Conservation (phyloP, 2,113 vertebrate genomes). For the Tauraco erythrolophus region DNA sequence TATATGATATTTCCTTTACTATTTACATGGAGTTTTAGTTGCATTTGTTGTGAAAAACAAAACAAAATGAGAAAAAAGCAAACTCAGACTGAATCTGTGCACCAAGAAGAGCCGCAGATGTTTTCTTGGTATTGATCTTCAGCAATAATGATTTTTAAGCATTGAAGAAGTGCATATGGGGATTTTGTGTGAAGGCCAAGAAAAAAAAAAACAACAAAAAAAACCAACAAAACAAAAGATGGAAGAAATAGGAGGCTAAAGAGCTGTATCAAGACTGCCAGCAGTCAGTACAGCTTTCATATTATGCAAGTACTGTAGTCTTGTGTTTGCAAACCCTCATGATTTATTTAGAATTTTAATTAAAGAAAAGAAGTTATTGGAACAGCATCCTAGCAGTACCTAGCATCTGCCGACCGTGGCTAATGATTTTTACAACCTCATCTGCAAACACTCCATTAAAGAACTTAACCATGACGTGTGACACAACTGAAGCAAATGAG, state of each 20-base stretch:
- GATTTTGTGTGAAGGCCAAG: slow-evolving; percentile 23
- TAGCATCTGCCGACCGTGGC: slow-evolving; percentile 1
- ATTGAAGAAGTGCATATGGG: slow-evolving; percentile 23
- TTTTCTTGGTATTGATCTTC: slow-evolving; percentile 56
- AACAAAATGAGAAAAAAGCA: neutral
- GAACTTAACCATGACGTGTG: slow-evolving; percentile 3
- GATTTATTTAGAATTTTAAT: slow-evolving; percentile 73
- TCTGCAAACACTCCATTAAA: slow-evolving; percentile 55
- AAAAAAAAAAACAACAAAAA: neutral
- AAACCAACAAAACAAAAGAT: neutral
- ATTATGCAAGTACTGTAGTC: neutral
- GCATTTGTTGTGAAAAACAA: neutral
- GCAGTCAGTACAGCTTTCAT: slow-evolving; percentile 27
- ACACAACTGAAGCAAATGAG: slow-evolving; percentile 1
- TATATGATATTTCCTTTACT: neutral
- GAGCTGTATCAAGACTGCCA: neutral
- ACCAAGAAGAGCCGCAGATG: slow-evolving; percentile 22
- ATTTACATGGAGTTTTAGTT: neutral
- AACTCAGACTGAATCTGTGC: neutral
- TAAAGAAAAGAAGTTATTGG: slow-evolving; percentile 61
- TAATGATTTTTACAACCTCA: slow-evolving; percentile 64
- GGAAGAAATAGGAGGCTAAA: neutral
- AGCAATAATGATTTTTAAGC: slow-evolving; percentile 58
- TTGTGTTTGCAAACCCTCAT: slow-evolving; percentile 46
- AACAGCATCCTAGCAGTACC: slow-evolving; percentile 14